Evolutionary conservation across 2,888 invertebrate species (phyloP).

Genomic region (Exephanes ischioxanthus): DNA sequence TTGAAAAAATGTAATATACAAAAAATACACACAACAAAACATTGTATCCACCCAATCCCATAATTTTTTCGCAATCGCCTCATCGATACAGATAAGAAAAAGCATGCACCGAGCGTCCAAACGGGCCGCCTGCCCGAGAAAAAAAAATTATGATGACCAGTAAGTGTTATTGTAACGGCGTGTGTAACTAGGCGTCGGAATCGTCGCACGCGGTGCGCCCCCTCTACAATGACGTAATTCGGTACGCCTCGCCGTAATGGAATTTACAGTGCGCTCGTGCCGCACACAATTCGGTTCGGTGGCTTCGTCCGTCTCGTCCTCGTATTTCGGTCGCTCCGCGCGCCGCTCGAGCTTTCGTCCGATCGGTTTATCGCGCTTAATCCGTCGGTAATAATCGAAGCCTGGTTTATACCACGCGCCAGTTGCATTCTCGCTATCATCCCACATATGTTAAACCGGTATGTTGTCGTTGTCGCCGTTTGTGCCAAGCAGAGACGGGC

Average conservation of each 20-base stretch:
- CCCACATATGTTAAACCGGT: slow-evolving; percentile 2
- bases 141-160: neutral
- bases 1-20: neutral
- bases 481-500: slow-evolving; percentile 30
- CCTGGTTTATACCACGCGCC: neutral
- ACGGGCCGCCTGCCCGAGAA: neutral
- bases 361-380: slow-evolving; percentile 25
- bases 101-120: neutral
- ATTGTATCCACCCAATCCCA: neutral
- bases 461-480: slow-evolving; percentile 1
- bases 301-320: neutral
- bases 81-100: neutral
- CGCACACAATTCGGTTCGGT: slow-evolving; percentile 48
- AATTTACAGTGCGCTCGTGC: slow-evolving; percentile 60
- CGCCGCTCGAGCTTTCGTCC: slow-evolving; percentile 2
- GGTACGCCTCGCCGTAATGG: slow-evolving; percentile 42
- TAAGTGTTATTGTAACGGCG: neutral
- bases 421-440: slow-evolving; percentile 3
- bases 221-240: slow-evolving; percentile 51
- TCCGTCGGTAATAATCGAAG: slow-evolving; percentile 22
- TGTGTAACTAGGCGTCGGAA: neutral
- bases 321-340: neutral
- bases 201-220: slow-evolving; percentile 14
- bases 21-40: neutral
- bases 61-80: neutral